Base-by-base conservation (phyloP, 2,113 vertebrate species). In the Gallinago jamesoni region DNA sequence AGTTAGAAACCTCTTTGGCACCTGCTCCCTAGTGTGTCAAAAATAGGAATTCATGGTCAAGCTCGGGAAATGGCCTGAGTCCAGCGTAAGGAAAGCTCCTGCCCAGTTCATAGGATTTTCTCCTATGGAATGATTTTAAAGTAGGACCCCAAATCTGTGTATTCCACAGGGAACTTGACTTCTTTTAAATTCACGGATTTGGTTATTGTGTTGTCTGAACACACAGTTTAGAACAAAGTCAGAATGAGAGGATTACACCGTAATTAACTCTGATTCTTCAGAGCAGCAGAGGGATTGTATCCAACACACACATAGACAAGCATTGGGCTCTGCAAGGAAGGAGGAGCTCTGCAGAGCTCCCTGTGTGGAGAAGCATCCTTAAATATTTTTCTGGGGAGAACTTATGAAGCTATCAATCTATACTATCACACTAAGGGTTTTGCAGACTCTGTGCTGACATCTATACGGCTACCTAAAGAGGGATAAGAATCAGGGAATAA, bases 221-320 rank as follows among this genome's bases (percentile, higher is more conserved):
- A 18, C n/a, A 22, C 30, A 60, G 25, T 77, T 62, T 16, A 73
- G 41, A 57, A 48, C 14, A 8, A 22, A 7, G 15, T n/a, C 28
- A 60, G 18, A 9, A 6, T 25, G 11, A 25, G 33, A 70, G 24
- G 13, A 22, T 72, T 72, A 39, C 3, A 3, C 4, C 16, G 5
- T 39, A 41, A 73, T 25, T 53, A 48, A n/a, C 30, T 75, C 64
- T 17, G 39, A 20, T 31, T 81, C 35, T 85, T 45, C 64, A 50
- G 60, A 52, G 41, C 1, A 1, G 43, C 14, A 47, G 55, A 59
- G n/a, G 22, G 19, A 47, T 82, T 0, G 0, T 23, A 48, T n/a
- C 33, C 68, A 24, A 37, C 30, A 37, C 24, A 77, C 56, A 21
- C 8, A 24, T 35, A 19, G 62, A 47, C 24, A 79, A 25, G 4